These are phyloP conservation scores for Aromia moschata DNA, from an alignment of 2,888 invertebrate species.

Conservation along the genomic window DNA sequence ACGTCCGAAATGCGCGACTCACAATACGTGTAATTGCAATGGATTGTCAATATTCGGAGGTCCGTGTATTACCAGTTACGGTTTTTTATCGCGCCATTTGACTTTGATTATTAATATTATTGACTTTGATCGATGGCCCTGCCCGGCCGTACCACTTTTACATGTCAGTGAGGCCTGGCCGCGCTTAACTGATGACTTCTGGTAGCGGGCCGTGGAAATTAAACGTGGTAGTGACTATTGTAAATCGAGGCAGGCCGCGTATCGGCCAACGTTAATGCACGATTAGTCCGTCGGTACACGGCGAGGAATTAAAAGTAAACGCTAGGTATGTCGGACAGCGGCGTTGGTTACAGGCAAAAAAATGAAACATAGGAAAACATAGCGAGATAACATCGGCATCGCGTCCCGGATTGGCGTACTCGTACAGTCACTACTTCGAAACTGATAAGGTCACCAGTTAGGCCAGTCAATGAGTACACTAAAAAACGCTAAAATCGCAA, in stretches of 20 bases:
- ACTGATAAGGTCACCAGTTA: constrained; percentile 18
- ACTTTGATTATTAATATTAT: constrained; percentile 63
- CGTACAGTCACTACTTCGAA: constrained; percentile 13
- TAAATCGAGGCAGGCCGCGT: constrained; percentile 43
- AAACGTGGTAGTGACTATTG: constrained; percentile 46
- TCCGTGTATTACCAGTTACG: constrained; percentile 36
- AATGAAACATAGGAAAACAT: constrained; percentile 33
- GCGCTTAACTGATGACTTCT: constrained; percentile 22
- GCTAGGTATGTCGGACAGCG: constrained; percentile 28
- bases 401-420: constrained; percentile 19
- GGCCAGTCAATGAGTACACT: no score
- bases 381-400: constrained; percentile 32
- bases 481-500: no score
- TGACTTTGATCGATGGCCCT: constrained; percentile 63
- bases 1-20: constrained; percentile 47
- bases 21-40: constrained; percentile 54
- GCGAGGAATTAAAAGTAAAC: constrained; percentile 20
- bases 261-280: constrained; percentile 41
- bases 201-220: constrained; percentile 36
- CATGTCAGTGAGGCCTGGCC: constrained; percentile 48
- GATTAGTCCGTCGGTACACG: constrained; percentile 36
- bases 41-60: constrained; percentile 49
- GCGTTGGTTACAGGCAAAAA: constrained; percentile 35
- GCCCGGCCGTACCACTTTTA: constrained; percentile 50
- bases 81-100: constrained; percentile 47